Evolutionary conservation across 2,888 invertebrate species (phyloP).

Genomic region (Imbricaverruca yamaguchii): DNA sequence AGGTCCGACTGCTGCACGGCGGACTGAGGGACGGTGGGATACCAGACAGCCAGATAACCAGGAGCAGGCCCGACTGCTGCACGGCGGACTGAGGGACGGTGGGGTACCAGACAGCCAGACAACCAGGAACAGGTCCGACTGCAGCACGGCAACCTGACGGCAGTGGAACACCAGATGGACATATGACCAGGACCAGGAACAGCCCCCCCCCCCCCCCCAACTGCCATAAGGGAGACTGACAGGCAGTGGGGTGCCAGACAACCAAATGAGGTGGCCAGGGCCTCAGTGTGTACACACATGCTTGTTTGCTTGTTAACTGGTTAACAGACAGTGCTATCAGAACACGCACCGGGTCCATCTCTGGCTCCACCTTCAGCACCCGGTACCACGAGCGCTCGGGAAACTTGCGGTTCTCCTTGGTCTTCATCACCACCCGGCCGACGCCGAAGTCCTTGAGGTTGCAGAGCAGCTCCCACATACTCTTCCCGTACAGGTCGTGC

Average conservation of each 20-base stretch:
- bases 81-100: no score
- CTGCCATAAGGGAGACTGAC: neutral
- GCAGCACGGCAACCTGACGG: no score
- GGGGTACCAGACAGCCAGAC: no score
- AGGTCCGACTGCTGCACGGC: no score
- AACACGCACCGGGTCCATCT: neutral
- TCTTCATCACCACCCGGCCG: neutral
- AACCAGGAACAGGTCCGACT: no score
- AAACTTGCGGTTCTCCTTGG: neutral
- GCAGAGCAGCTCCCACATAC: conserved; percentile 20
- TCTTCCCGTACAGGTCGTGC: conserved; percentile 13
- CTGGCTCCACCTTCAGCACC: neutral
- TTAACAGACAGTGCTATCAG: neutral
- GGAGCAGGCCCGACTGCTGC: no score
- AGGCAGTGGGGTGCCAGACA: no score
- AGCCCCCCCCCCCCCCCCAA: no score
- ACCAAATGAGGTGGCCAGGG: neutral
- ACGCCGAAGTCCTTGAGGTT: conserved; percentile 22
- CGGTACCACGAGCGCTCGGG: conserved; percentile 9
- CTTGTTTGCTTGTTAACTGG: neutral
- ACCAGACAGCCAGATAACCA: no score
- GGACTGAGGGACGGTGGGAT: no score
- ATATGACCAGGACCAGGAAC: neutral
- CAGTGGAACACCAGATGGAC: neutral
- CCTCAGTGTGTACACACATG: neutral